A percentile compares a stretch with the other conserved stretches of the same genome.
Evolutionary conservation across 1,140 invertebrate species (phyloP).

Genomic region (Drosophila repleta): DNA sequence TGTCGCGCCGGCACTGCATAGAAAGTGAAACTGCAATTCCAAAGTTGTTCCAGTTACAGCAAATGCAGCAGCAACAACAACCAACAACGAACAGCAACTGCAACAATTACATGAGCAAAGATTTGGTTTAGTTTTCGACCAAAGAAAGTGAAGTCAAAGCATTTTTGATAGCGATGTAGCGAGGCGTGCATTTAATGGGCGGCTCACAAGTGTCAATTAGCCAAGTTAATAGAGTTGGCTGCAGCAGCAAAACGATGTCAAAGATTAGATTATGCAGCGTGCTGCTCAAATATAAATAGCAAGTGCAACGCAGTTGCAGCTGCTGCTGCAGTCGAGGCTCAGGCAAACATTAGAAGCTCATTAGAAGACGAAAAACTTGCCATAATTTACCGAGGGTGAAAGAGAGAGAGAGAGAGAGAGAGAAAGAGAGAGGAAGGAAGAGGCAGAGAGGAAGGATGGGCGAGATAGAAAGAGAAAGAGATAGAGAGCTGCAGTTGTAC

Average conservation of each 20-base stretch:
- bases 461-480: constrained; percentile 4
- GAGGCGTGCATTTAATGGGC: constrained; percentile 14
- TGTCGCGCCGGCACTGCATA: constrained; percentile 60
- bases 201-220: constrained; percentile 40
- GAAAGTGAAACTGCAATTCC: constrained; percentile 68
- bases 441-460: neutral
- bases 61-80: neutral
- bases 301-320: constrained; percentile 6
- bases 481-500: constrained; percentile 19
- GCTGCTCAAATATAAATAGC: constrained; percentile 18
- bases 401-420: constrained; percentile 11
- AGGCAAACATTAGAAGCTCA: constrained; percentile 53
- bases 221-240: constrained; percentile 15
- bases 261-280: constrained; percentile 10
- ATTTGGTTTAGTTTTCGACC: constrained; percentile 54
- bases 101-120: constrained; percentile 68
- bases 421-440: constrained; percentile 12
- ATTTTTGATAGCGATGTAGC: constrained; percentile 56
- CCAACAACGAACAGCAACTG: constrained; percentile 9
- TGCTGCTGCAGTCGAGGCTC: neutral
- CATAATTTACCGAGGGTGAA: constrained; percentile 43
- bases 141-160: constrained; percentile 34
- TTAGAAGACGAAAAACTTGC: constrained; percentile 52
- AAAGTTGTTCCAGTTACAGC: constrained; percentile 61
- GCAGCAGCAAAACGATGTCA: constrained; percentile 28